These are phyloP conservation scores for Sarcophaga subvicina DNA, from an alignment of 2,888 invertebrate species.

Conservation along the genomic window DNA sequence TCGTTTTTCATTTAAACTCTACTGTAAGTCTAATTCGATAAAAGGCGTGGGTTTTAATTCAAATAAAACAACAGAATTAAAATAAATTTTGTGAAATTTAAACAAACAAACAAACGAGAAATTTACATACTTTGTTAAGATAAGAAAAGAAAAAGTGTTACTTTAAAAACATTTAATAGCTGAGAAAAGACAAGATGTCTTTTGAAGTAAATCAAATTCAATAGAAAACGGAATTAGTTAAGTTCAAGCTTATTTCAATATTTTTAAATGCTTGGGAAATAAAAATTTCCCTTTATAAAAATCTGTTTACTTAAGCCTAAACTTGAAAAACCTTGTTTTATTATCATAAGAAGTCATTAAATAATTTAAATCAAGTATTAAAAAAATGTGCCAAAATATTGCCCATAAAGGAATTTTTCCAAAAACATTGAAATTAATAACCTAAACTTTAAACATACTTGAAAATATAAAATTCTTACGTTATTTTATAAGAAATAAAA, in stretches of 20 bases:
- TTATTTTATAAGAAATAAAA: not conserved
- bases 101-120: not conserved
- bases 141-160: not conserved
- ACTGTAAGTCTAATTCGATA: not conserved
- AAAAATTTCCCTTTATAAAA: too few relatives aligned
- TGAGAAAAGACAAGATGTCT: too few relatives aligned
- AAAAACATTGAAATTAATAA: not conserved
- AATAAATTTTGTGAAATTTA: not conserved
- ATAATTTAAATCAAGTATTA: too few relatives aligned
- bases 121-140: not conserved
- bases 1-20: conserved; percentile 62
- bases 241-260: too few relatives aligned
- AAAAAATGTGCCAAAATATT: not conserved
- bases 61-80: conserved; percentile 17
- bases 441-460: too few relatives aligned
- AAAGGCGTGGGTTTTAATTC: conserved; percentile 39
- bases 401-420: not conserved
- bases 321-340: too few relatives aligned
- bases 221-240: too few relatives aligned
- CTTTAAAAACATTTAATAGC: too few relatives aligned
- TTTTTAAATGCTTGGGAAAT: too few relatives aligned
- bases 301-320: too few relatives aligned
- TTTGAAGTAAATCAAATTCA: too few relatives aligned
- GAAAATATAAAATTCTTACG: not conserved
- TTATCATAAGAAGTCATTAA: too few relatives aligned